Evolutionary conservation across 2,797 vertebrate genomes (phyloP).

Genomic region (Merluccius polli): DNA sequence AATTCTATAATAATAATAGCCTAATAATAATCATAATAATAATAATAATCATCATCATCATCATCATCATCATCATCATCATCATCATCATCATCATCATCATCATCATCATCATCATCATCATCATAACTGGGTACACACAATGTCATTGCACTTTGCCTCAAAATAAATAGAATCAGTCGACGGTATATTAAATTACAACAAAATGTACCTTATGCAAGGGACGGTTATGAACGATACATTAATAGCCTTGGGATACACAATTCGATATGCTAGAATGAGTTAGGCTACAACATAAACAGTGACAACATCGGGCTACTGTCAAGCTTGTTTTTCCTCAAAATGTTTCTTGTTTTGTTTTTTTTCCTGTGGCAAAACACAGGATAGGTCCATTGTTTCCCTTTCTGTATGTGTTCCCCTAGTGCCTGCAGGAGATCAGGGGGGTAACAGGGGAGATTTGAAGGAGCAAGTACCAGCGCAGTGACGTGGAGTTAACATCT

Average conservation of each 20-base stretch:
- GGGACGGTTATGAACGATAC: constrained; percentile 65
- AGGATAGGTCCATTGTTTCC: constrained; percentile 7
- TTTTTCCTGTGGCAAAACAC: constrained; percentile 19
- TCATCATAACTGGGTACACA: constrained; percentile 75
- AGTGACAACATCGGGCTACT: constrained; percentile 19
- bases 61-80: constrained; percentile 16
- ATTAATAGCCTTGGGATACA: constrained; percentile 54
- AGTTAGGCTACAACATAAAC: constrained; percentile 55
- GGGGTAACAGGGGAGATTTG: constrained; percentile 90
- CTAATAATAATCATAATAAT: constrained; percentile 43
- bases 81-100: neutral
- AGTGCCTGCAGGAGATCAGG: constrained; percentile 60
- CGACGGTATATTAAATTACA: constrained; percentile 62
- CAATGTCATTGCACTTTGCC: constrained; percentile 94
- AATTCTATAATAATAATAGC: constrained; percentile 42
- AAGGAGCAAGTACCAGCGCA: constrained; percentile 92
- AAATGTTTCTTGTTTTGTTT: constrained; percentile 22
- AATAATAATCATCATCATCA: constrained; percentile 10
- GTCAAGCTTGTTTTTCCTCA: constrained; percentile 24
- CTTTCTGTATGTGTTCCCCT: neutral
- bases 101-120: neutral
- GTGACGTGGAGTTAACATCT: constrained; percentile 95
- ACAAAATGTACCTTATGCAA: constrained; percentile 48
- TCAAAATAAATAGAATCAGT: constrained; percentile 73
- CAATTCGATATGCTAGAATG: constrained; percentile 47